phyloP scores from a whole-genome alignment of 1,140 invertebrate species.

The Paracyclopina nana region DNA sequence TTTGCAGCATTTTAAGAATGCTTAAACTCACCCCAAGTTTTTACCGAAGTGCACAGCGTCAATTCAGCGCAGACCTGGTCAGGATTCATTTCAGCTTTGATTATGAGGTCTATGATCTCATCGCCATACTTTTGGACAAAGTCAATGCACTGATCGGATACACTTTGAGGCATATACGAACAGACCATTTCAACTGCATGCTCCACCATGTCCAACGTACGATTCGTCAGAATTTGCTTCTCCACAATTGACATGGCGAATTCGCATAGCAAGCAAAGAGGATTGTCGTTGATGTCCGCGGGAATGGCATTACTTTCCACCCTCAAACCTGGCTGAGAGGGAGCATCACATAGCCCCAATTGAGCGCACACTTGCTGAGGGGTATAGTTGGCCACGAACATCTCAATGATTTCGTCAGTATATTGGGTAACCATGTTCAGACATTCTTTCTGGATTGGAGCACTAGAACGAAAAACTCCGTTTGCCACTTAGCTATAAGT shows the following conservation, averaged over 20 bases:
- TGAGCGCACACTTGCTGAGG: constrained; percentile 1
- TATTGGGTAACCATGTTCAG: background rate
- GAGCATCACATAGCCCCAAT: background rate
- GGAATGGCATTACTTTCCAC: background rate
- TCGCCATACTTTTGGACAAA: constrained; percentile 24
- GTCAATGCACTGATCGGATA: constrained; percentile 23
- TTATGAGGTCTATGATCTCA: constrained; percentile 19
- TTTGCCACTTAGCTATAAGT: background rate
- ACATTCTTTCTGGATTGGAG: constrained; percentile 3
- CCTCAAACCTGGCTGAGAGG: background rate
- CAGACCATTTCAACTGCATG: constrained; percentile 12
- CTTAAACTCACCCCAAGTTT: too few relatives aligned
- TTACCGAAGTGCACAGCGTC: background rate
- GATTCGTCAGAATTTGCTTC: constrained; percentile 1
- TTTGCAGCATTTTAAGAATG: too few relatives aligned
- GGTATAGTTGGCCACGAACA: background rate
- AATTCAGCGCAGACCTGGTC: background rate
- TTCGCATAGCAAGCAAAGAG: background rate
- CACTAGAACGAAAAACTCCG: background rate
- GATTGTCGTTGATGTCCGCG: background rate
- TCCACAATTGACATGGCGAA: background rate
- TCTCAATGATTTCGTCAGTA: constrained; percentile 6
- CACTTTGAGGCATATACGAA: constrained; percentile 19
- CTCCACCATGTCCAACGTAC: background rate
- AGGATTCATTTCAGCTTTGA: background rate